phyloP scores from a whole-genome alignment of 2,113 vertebrate species.

The Butastur rufipennis region DNA sequence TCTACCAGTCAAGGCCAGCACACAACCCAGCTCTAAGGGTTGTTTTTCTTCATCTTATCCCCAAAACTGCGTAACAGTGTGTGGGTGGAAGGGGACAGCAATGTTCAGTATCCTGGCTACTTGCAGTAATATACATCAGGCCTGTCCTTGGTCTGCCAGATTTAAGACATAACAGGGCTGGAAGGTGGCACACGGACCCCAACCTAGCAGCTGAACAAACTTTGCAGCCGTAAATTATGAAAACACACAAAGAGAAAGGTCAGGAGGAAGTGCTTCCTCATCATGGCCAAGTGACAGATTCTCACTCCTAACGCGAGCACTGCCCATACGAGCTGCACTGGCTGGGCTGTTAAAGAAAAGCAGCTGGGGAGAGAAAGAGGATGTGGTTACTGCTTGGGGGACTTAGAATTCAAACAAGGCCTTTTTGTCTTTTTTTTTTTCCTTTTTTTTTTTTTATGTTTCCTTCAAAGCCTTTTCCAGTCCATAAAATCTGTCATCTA shows the following conservation, averaged over 20 bases:
- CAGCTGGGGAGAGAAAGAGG: conserved; percentile 33
- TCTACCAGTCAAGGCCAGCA: not conserved
- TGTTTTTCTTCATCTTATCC: not conserved
- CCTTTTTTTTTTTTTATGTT: not conserved
- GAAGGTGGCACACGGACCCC: not conserved
- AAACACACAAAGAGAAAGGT: conserved; percentile 24
- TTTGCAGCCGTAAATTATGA: not conserved
- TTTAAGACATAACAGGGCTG: not conserved
- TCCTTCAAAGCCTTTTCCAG: conserved; percentile 27
- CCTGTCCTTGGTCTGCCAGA: not conserved
- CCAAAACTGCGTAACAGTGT: not conserved
- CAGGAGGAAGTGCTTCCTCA: conserved; percentile 45
- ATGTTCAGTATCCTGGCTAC: not conserved
- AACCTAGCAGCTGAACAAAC: conserved; percentile 47
- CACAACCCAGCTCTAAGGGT: not conserved
- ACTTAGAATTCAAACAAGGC: not conserved
- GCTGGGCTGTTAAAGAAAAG: not conserved
- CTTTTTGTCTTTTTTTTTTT: not conserved
- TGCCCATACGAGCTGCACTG: not conserved
- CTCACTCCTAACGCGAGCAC: not conserved
- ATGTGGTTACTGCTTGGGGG: conserved; percentile 52
- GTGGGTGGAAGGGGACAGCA: not conserved
- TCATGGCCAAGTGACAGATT: conserved; percentile 17
- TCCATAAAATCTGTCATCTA: not conserved
- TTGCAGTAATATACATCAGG: not conserved